Percentiles rank a stretch among this genome's conserved stretches.
Evolutionary conservation across 2,113 vertebrate species (phyloP).

Genomic region (Rhipidura dahli): DNA sequence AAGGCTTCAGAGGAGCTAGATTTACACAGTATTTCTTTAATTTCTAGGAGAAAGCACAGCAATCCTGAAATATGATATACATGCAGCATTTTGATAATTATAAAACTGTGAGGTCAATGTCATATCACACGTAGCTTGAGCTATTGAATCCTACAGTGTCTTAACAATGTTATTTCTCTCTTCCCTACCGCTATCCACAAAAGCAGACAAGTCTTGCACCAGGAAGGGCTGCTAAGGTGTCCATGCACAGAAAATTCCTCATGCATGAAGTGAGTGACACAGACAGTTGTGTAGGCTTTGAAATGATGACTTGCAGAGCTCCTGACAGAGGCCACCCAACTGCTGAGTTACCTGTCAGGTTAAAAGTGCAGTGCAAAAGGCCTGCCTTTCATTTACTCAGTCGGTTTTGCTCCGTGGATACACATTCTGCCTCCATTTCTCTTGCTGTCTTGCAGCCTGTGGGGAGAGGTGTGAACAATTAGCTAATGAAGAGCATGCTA

Average conservation of each 20-base stretch:
- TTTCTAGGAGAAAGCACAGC: background rate
- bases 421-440: background rate
- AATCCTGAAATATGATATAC: background rate
- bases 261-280: background rate
- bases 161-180: background rate
- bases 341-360: background rate
- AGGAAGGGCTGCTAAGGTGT: background rate
- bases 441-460: background rate
- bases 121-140: background rate
- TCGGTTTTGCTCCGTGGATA: background rate
- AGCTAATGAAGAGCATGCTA: slow-evolving; percentile 9
- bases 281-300: background rate
- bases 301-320: background rate
- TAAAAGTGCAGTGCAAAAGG: background rate
- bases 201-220: background rate
- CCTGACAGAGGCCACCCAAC: background rate
- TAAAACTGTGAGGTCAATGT: background rate
- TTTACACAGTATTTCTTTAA: background rate
- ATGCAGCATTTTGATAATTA: background rate
- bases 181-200: background rate
- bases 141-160: background rate
- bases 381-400: background rate
- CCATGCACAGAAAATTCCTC: background rate
- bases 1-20: background rate
- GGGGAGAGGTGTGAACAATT: slow-evolving; percentile 37